Conservation (phyloP, 2,113 vertebrate genomes). For the Todiramphus saurophagus region DNA sequence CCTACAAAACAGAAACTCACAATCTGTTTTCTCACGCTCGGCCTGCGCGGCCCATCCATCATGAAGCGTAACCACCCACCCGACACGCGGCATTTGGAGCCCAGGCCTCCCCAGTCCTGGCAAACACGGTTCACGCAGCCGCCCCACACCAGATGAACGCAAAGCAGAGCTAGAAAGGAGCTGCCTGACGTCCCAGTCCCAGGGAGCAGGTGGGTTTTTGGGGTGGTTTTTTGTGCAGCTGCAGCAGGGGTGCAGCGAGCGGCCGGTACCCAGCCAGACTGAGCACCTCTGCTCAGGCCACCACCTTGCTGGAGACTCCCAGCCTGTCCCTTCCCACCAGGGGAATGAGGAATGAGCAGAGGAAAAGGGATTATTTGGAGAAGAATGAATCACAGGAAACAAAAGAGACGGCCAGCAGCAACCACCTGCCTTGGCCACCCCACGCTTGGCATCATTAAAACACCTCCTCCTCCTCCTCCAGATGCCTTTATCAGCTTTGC, state of each 20-base stretch:
- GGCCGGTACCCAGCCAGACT: accelerated
- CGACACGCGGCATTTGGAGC: neutral
- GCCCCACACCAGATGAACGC: neutral
- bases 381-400: neutral
- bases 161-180: neutral
- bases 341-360: neutral
- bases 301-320: neutral
- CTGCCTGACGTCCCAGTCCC: neutral
- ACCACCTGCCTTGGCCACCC: neutral
- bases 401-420: neutral
- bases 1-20: neutral
- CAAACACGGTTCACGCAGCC: accelerated
- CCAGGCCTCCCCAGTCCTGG: neutral
- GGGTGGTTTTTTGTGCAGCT: neutral
- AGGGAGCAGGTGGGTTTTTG: neutral
- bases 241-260: accelerated
- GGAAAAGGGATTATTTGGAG: neutral
- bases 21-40: neutral
- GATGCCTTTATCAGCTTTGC: accelerated
- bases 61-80: neutral
- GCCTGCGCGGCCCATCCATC: neutral
- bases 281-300: neutral
- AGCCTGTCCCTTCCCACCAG: neutral
- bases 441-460: too few relatives aligned
- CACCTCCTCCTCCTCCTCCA: neutral